phyloP scores from a whole-genome alignment of 2,888 invertebrate genomes.

The Phalera bucephala region DNA sequence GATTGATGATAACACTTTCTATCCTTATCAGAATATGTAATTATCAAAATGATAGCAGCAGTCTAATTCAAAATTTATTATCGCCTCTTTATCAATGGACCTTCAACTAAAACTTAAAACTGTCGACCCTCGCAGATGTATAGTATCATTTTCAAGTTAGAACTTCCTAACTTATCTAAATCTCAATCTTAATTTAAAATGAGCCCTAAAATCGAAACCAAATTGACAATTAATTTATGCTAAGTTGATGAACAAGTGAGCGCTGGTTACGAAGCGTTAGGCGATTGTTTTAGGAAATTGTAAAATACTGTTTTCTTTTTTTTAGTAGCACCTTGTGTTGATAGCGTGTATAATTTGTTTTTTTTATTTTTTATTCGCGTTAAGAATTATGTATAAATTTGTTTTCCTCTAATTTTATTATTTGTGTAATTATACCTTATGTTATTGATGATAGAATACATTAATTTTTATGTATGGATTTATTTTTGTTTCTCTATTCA shows the following conservation, averaged over 20 bases:
- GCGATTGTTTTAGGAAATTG: slow-evolving; percentile 73
- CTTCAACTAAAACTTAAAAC: background rate
- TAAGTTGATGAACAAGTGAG: slow-evolving; percentile 51
- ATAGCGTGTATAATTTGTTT: slow-evolving; percentile 80
- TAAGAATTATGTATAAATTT: slow-evolving; percentile 82
- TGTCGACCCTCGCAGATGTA: slow-evolving; percentile 16
- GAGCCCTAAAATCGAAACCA: slow-evolving; percentile 72
- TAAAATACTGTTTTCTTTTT: slow-evolving; percentile 74
- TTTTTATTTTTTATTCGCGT: slow-evolving; percentile 70
- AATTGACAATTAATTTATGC: slow-evolving; percentile 57
- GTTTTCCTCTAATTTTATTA: slow-evolving; percentile 82
- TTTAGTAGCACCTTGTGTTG: slow-evolving; percentile 74
- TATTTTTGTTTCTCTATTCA: slow-evolving; percentile 65
- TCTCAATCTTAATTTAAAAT: slow-evolving; percentile 31
- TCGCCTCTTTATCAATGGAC: background rate
- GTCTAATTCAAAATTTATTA: no score
- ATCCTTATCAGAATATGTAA: no score
- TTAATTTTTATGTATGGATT: slow-evolving; percentile 80
- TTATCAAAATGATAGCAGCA: no score
- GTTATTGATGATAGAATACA: slow-evolving; percentile 83
- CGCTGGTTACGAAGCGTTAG: slow-evolving; percentile 54
- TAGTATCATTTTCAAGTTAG: slow-evolving; percentile 14
- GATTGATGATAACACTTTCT: no score
- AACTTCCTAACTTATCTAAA: slow-evolving; percentile 33
- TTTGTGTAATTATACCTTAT: slow-evolving; percentile 81